phyloP scores from a whole-genome alignment of 2,113 vertebrate genomes.

The Dasypus novemcinctus region DNA sequence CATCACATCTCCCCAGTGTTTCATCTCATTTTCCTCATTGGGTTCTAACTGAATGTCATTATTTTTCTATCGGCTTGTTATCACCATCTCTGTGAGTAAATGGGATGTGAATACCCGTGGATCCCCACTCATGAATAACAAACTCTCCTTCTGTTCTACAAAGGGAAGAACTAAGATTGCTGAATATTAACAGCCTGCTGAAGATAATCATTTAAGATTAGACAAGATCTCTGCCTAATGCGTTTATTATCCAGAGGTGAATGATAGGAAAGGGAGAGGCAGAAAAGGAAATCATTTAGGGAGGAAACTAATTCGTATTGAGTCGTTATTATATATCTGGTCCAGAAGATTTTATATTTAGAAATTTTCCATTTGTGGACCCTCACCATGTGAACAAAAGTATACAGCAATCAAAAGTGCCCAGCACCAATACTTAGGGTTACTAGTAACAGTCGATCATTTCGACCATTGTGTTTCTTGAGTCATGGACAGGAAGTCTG shows the following conservation, averaged over 20 bases:
- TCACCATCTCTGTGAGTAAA: constrained; percentile 21
- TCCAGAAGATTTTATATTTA: background rate
- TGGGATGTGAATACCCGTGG: background rate
- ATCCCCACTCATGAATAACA: background rate
- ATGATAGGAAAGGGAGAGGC: background rate
- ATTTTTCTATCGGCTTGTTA: background rate
- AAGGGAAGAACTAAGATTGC: background rate
- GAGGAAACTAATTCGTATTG: background rate
- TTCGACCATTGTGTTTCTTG: background rate
- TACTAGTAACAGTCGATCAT: background rate
- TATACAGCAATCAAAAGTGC: background rate
- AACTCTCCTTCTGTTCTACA: background rate
- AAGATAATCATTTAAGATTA: constrained; percentile 52
- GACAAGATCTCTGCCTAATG: background rate
- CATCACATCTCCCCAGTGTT: background rate
- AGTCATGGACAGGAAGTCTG: constrained; percentile 23
- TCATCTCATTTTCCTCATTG: background rate
- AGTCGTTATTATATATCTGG: background rate
- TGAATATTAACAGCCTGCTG: constrained; percentile 25
- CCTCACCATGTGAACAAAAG: background rate
- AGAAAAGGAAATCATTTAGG: background rate
- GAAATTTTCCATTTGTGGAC: background rate
- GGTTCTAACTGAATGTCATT: background rate
- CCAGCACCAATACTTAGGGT: background rate
- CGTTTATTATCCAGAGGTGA: background rate